A percentile compares a stretch with the other conserved stretches of the same genome.
Evolutionary conservation across 2,888 invertebrate species (phyloP).

Genomic region (Leptopilina myrica): DNA sequence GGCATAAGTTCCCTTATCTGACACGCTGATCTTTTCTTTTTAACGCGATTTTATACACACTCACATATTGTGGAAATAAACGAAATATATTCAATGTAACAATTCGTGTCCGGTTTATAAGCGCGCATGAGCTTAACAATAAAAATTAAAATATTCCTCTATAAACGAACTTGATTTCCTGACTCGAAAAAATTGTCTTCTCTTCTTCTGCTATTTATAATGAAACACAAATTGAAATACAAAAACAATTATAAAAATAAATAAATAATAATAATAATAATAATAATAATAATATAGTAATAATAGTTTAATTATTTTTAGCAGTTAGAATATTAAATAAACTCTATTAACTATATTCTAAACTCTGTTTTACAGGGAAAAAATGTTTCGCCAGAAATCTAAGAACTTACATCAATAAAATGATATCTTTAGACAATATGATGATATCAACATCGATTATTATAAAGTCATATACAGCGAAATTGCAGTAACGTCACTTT

Average conservation of each 20-base stretch:
- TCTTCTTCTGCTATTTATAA: too few species aligned
- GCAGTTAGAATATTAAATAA: too few species aligned
- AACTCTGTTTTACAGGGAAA: neutral
- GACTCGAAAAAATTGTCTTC: too few species aligned
- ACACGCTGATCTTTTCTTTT: conserved; percentile 55
- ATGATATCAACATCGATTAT: conserved; percentile 23
- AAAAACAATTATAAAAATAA: too few species aligned
- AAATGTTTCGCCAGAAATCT: neutral
- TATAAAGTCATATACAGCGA: conserved; percentile 20
- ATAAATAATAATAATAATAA: too few species aligned
- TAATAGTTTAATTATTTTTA: too few species aligned
- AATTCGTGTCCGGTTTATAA: conserved; percentile 66
- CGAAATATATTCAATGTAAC: conserved; percentile 65
- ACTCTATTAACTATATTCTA: too few species aligned
- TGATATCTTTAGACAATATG: conserved; percentile 16
- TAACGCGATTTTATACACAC: conserved; percentile 46
- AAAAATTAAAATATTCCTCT: conserved; percentile 26
- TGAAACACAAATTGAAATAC: too few species aligned
- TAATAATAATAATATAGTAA: too few species aligned
- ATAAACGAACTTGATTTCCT: too few species aligned
- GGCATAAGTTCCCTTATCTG: conserved; percentile 60
- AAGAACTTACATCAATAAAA: neutral
- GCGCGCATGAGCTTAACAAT: conserved; percentile 36
- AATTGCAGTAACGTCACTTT: conserved; percentile 22
- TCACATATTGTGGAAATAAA: conserved; percentile 55